Conservation (phyloP, 2,797 vertebrate species). For the Hydrocynus forskahlii region DNA sequence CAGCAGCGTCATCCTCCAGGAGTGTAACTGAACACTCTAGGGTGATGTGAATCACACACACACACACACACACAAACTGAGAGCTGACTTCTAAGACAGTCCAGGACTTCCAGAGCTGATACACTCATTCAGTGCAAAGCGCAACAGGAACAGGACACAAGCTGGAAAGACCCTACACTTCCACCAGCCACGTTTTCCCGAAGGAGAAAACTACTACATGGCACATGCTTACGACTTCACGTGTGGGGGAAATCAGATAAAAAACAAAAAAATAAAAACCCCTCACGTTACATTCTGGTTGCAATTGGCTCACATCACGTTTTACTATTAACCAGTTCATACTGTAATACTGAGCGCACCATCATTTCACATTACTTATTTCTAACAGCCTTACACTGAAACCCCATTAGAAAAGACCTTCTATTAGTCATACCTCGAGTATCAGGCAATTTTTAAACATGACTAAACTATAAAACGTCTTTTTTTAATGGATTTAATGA, state of each 20-base stretch:
- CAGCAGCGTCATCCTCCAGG: background rate
- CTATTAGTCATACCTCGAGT: no score
- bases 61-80: background rate
- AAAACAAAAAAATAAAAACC: slow-evolving; percentile 52
- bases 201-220: background rate
- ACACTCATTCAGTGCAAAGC: slow-evolving; percentile 8
- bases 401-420: no score
- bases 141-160: slow-evolving; percentile 20
- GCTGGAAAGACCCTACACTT: slow-evolving; percentile 74
- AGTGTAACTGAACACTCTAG: background rate
- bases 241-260: slow-evolving; percentile 24
- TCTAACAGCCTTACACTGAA: no score
- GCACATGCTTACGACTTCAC: slow-evolving; percentile 23
- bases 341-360: background rate
- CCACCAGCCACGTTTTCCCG: slow-evolving; percentile 18
- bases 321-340: background rate
- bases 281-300: background rate
- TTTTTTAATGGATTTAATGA: no score
- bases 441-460: no score
- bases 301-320: background rate
- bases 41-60: background rate
- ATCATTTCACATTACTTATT: no score
- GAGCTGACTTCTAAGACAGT: background rate
- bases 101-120: background rate
- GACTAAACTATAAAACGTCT: no score